phyloP scores from a whole-genome alignment of 2,888 invertebrate genomes.

The Pyralis farinalis region DNA sequence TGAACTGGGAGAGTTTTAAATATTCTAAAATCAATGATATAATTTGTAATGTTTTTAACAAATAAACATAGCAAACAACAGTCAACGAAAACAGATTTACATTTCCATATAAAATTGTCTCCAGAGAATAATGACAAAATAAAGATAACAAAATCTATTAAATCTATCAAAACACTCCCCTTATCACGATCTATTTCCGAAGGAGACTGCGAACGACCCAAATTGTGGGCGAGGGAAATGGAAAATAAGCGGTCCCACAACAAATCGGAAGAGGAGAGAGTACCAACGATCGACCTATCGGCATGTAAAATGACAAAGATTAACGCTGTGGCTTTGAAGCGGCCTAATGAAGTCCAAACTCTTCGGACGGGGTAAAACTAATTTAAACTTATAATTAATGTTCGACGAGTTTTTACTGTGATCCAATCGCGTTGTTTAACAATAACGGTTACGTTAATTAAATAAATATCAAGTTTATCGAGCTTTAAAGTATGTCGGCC shows the following conservation, averaged over 20 bases:
- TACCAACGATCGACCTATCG: constrained; percentile 43
- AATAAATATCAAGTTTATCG: constrained; percentile 16
- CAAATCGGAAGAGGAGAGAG: constrained; percentile 42
- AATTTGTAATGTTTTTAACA: too few species aligned
- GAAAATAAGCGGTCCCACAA: constrained; percentile 47
- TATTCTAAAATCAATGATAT: too few species aligned
- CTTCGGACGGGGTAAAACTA: constrained; percentile 11
- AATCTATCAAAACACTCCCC: constrained; percentile 28
- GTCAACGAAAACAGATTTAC: too few species aligned
- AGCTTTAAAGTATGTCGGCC: constrained; percentile 31
- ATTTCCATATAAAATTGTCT: too few species aligned
- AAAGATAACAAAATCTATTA: constrained; percentile 21
- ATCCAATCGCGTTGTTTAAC: constrained; percentile 3
- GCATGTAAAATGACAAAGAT: constrained; percentile 41
- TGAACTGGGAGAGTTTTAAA: too few species aligned
- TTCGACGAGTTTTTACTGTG: constrained; percentile 9
- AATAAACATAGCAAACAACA: too few species aligned
- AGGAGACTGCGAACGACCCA: constrained; percentile 35
- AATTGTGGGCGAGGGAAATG: constrained; percentile 43
- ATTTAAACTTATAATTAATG: constrained; percentile 12
- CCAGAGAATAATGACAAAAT: too few species aligned
- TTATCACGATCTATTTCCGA: constrained; percentile 27
- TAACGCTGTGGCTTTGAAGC: constrained; percentile 28
- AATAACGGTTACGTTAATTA: constrained; percentile 7
- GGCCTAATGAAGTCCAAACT: constrained; percentile 22